phyloP scores from a whole-genome alignment of 2,113 vertebrate species.

The Neopipo cinnamomea region DNA sequence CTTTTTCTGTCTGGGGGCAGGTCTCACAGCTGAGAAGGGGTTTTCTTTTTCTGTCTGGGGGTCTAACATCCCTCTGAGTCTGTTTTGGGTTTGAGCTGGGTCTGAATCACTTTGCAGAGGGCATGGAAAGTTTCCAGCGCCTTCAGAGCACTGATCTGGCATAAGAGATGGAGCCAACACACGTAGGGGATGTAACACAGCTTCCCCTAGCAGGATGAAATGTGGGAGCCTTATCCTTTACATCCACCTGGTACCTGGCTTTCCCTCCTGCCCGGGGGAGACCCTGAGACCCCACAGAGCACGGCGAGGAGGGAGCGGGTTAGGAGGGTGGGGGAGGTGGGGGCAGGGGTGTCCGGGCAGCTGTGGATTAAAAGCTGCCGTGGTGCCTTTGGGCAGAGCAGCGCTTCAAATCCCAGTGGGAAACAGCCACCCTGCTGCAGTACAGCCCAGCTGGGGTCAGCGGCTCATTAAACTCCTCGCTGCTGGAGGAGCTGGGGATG shows the following conservation, averaged over 20 bases:
- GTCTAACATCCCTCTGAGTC: rapidly evolving
- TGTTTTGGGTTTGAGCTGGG: neutral
- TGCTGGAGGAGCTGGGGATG: neutral
- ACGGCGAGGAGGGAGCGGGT: rapidly evolving
- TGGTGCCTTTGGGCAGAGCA: neutral
- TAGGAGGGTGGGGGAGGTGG: neutral
- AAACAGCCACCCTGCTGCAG: neutral
- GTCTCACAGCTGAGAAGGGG: neutral
- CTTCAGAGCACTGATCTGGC: neutral
- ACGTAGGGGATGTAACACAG: rapidly evolving
- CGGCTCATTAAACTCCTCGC: neutral
- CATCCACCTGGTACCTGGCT: neutral
- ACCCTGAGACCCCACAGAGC: neutral
- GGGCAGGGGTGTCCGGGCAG: neutral
- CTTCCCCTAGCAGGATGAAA: neutral
- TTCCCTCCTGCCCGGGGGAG: neutral
- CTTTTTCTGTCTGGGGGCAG: neutral
- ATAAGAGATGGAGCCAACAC: neutral
- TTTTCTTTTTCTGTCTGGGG: neutral
- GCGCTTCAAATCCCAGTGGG: neutral
- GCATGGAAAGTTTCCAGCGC: neutral
- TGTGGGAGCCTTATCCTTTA: neutral
- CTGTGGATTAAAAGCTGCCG: neutral
- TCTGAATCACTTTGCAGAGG: neutral
- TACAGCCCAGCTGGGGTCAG: neutral